phyloP scores from a whole-genome alignment of 2,797 vertebrate genomes.

The Hippoglossus hippoglossus region DNA sequence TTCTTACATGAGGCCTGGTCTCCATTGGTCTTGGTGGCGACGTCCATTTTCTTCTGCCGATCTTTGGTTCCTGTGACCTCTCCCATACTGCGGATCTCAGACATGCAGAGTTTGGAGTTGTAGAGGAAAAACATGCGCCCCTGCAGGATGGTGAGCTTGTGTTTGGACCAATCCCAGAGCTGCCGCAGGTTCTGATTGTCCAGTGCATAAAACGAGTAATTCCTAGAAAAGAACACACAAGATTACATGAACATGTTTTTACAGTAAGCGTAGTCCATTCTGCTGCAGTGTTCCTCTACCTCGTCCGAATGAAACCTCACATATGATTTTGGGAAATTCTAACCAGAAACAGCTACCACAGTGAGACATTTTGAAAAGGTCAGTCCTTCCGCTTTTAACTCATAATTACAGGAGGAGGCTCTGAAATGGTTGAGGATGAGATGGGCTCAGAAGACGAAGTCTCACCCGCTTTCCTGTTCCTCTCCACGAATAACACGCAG shows the following conservation, averaged over 20 bases:
- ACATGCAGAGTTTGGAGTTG: slow-evolving; percentile 96
- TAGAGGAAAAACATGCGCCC: slow-evolving; percentile 97
- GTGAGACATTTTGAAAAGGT: slow-evolving; percentile 68
- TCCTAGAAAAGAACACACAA: slow-evolving; percentile 79
- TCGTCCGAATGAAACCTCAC: slow-evolving; percentile 47
- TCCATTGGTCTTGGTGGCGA: slow-evolving; percentile 94
- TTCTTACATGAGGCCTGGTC: slow-evolving; percentile 97
- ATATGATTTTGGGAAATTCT: slow-evolving; percentile 59
- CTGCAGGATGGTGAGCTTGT: slow-evolving; percentile 92
- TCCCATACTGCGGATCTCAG: slow-evolving; percentile 95
- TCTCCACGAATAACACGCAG: slow-evolving; percentile 92
- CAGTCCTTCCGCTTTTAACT: slow-evolving; percentile 69
- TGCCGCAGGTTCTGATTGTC: slow-evolving; percentile 98
- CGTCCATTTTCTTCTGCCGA: slow-evolving; percentile 90
- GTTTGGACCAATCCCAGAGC: slow-evolving; percentile 99
- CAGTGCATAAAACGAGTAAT: slow-evolving; percentile 96
- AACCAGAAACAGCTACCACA: slow-evolving; percentile 62
- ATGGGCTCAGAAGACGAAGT: slow-evolving; percentile 33
- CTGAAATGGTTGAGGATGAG: slow-evolving; percentile 47
- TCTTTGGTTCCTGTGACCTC: slow-evolving; percentile 91
- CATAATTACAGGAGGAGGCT: slow-evolving; percentile 73
- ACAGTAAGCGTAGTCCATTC: slow-evolving; percentile 35
- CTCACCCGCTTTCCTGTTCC: slow-evolving; percentile 91
- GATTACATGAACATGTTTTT: slow-evolving; percentile 23
- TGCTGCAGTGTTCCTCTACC: slow-evolving; percentile 35